Conservation (phyloP, 35 echinoderm and acorn worm genomes). For the Lytechinus variegatus region DNA sequence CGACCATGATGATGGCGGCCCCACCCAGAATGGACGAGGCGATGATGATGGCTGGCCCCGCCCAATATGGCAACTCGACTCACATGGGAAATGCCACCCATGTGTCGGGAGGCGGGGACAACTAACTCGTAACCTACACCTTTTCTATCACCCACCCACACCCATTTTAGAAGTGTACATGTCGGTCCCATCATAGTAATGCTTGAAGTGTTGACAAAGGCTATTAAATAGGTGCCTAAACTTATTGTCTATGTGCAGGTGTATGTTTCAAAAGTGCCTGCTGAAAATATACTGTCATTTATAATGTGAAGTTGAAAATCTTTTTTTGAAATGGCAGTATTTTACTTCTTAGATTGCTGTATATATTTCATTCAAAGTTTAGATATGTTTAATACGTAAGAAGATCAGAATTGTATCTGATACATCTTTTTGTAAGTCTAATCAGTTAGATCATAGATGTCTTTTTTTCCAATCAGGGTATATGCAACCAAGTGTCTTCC, state of each 20-base stretch:
- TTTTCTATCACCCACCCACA: not conserved
- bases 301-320: not conserved
- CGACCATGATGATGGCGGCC: not conserved
- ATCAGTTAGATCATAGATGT: not conserved
- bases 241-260: not conserved
- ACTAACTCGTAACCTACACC: not conserved
- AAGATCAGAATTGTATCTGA: not conserved
- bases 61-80: slow-evolving; percentile 25
- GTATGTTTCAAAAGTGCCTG: not conserved
- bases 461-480: not conserved
- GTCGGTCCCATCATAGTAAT: not conserved
- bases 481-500: not conserved
- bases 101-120: slow-evolving; percentile 22
- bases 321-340: not conserved
- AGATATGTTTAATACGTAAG: not conserved
- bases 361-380: not conserved
- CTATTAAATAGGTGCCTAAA: not conserved
- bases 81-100: slow-evolving; percentile 40
- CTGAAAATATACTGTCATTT: not conserved
- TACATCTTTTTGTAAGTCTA: not conserved
- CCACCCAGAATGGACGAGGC: slow-evolving; percentile 41
- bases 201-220: not conserved
- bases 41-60: not conserved
- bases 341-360: not conserved
- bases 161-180: not conserved